Evolutionary conservation across 2,113 vertebrate species (phyloP).

Genomic region (Marmota flaviventris): DNA sequence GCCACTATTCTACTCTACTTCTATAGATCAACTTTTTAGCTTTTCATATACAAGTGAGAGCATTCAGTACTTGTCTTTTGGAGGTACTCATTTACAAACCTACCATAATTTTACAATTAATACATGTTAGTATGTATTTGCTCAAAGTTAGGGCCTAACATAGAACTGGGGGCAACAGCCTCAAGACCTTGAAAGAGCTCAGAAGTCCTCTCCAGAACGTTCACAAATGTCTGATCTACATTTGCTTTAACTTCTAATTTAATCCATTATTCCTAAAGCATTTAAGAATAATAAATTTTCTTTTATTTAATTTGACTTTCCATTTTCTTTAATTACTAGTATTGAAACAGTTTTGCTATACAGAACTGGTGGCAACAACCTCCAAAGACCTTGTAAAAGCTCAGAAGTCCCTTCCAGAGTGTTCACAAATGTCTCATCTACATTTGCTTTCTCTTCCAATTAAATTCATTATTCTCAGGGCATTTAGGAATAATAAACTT

Average conservation of each 20-base stretch:
- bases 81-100: not conserved
- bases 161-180: not conserved
- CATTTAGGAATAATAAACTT: constrained; percentile 53
- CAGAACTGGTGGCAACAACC: not conserved
- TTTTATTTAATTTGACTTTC: constrained; percentile 49
- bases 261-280: constrained; percentile 26
- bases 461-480: constrained; percentile 22
- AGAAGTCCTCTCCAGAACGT: not conserved
- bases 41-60: not conserved
- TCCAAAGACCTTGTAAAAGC: not conserved
- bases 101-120: not conserved
- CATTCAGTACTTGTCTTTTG: not conserved
- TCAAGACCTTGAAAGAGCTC: not conserved
- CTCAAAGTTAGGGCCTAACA: not conserved
- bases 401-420: not conserved
- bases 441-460: constrained; percentile 41
- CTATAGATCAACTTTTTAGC: not conserved
- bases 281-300: constrained; percentile 44
- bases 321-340: not conserved
- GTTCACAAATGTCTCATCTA: not conserved
- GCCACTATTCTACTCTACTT: not conserved
- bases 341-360: not conserved
- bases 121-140: not conserved
- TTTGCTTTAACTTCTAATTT: constrained; percentile 40
- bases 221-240: not conserved